Evolutionary conservation across 2,888 invertebrate species (phyloP), one percentile per base, ranked within the genome.

Genomic region (Rhagium mordax): DNA sequence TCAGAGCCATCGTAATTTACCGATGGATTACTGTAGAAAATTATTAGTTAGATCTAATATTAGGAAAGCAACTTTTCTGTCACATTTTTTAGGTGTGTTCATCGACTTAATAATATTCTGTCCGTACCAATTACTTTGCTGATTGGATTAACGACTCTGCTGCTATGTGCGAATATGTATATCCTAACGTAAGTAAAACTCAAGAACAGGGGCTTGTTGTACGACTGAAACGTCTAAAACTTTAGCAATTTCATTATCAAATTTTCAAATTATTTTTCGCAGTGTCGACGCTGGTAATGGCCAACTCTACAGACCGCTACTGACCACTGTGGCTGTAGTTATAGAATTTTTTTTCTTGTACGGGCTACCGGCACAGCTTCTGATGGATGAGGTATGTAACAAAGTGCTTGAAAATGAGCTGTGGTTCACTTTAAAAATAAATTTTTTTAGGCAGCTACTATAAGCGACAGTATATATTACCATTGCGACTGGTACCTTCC

Each of bases 291-390:
- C 10, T 13, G 3, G 10, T 13, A 0, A 13, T 7, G n/a, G n/a
- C n/a, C n/a, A n/a, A 41, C 18, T 51, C 7, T 51, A 16, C 2
- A 51, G 51, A 8, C 16, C 51, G 10, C 7, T 51, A 10, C 4
- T 51, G 51, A 51, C 7, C 5, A 51, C 7, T 8, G 3, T 20
- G 2, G 51, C 18, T 20, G 16, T 51, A 51, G 5, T 18, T 7
- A 18, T 51, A 10, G 77, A 77, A 70, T 77, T 77, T 61, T 64
- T 77, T 33, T 61, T 75, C 2, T 16, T 77, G 16, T 77, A 74
- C 18, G 77, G 77, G 6, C 71, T 74, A 49, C 77, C 77, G 10
- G 77, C 77, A 5, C 77, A 77, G 53, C 71, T 66, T 61, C 48
- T 77, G 10, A 67, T 75, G 29, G 77, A 77, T 18, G 77, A 77